Conservation (phyloP, 1,140 invertebrate species). For the Cydia splendana region DNA sequence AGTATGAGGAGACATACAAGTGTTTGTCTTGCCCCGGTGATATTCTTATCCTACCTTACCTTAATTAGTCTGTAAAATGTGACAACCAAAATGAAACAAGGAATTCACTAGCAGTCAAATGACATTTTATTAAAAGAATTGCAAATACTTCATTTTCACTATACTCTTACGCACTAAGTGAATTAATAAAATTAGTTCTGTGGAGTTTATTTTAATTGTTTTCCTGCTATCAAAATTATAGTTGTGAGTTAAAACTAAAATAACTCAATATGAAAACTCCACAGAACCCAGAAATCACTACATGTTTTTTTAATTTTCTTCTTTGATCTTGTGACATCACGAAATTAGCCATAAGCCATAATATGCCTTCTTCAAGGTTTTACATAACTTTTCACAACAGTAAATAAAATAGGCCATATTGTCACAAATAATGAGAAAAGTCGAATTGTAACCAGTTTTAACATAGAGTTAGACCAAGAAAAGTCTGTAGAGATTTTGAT, state of each 20-base stretch:
- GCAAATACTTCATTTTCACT: constrained; percentile 9
- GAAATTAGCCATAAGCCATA: no score
- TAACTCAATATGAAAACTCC: not conserved
- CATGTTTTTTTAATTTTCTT: not conserved
- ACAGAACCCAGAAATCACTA: not conserved
- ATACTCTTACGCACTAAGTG: constrained; percentile 9
- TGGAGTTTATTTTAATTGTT: no score
- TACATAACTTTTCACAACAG: not conserved
- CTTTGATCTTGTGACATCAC: no score
- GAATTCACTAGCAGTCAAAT: not conserved
- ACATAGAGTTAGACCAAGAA: no score
- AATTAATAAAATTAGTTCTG: not conserved
- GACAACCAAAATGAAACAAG: not conserved
- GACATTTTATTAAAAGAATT: constrained; percentile 16
- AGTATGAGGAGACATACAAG: no score
- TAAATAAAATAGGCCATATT: not conserved
- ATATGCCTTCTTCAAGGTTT: no score
- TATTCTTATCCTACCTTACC: no score
- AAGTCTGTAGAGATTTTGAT: no score
- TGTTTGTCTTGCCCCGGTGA: no score
- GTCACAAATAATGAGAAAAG: not conserved
- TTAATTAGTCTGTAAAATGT: not conserved
- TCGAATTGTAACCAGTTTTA: no score
- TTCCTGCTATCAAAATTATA: not conserved
- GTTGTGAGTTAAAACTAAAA: not conserved